Evolutionary conservation across 64 coral and sea anemone species (phyloP).

Genomic region (Pocillopora damicornis): DNA sequence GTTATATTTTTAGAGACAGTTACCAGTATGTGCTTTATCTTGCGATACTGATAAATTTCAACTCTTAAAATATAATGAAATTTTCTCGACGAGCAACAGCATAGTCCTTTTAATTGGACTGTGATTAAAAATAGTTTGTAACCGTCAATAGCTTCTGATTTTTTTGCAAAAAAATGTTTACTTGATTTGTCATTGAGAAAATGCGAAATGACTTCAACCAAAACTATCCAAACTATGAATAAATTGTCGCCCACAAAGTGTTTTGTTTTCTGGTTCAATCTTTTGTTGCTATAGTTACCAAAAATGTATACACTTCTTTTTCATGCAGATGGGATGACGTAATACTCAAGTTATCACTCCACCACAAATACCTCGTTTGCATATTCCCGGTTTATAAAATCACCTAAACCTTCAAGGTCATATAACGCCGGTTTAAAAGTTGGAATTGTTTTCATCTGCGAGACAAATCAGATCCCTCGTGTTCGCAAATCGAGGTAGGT

Average conservation of each 20-base stretch:
- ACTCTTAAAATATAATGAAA: too few relatives aligned
- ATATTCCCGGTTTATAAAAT: not conserved
- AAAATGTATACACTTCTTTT: not conserved
- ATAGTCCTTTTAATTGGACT: not conserved
- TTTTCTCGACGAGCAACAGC: not conserved
- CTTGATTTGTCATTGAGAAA: not conserved
- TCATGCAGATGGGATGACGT: constrained; percentile 22
- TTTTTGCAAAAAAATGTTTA: not conserved
- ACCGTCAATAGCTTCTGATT: not conserved
- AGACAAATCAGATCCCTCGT: not conserved
- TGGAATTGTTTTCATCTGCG: not conserved
- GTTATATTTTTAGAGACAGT: too few relatives aligned
- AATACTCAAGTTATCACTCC: not conserved
- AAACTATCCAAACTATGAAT: not conserved
- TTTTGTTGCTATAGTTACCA: not conserved
- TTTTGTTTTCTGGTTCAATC: constrained; percentile 5
- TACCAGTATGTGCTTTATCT: too few relatives aligned
- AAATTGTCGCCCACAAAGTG: constrained; percentile 2
- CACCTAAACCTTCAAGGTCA: not conserved
- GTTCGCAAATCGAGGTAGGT: not conserved
- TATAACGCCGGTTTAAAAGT: not conserved
- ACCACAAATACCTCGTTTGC: not conserved
- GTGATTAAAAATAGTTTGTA: too few relatives aligned
- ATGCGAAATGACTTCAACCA: not conserved
- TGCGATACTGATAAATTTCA: too few relatives aligned